Conservation (phyloP, 2,113 vertebrate species). For the Pseudopipra pipra region DNA sequence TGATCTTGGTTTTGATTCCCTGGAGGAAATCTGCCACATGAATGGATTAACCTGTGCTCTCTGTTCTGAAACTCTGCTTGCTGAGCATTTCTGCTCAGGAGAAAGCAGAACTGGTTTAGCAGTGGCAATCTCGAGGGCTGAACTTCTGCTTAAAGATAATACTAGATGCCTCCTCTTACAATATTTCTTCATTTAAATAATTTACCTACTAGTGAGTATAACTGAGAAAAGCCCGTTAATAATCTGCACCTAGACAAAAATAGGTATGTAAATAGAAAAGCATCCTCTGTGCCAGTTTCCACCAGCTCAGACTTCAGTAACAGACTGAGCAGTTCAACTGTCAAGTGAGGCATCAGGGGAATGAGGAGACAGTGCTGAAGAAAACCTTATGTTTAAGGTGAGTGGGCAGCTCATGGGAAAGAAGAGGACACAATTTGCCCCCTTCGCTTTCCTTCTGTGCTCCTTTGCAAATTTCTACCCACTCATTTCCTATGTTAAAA, state of each 20-base stretch:
- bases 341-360: background rate
- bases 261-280: background rate
- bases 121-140: background rate
- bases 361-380: background rate
- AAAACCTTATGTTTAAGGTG: background rate
- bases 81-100: background rate
- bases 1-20: background rate
- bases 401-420: background rate
- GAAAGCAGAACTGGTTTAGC: background rate
- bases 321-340: background rate
- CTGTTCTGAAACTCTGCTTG: background rate
- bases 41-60: background rate
- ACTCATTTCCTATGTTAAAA: background rate
- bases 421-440: background rate
- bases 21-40: background rate
- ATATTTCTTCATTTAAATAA: background rate
- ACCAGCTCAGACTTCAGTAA: background rate
- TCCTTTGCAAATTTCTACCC: background rate
- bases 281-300: background rate
- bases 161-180: background rate
- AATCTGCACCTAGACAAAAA: background rate
- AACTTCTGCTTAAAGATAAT: background rate
- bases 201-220: background rate
- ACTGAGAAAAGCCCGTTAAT: background rate
- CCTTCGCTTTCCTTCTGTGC: background rate